Percentiles rank a stretch among this genome's conserved stretches.
phyloP scores from a whole-genome alignment of 2,113 vertebrate species.

The Thermophis baileyi region DNA sequence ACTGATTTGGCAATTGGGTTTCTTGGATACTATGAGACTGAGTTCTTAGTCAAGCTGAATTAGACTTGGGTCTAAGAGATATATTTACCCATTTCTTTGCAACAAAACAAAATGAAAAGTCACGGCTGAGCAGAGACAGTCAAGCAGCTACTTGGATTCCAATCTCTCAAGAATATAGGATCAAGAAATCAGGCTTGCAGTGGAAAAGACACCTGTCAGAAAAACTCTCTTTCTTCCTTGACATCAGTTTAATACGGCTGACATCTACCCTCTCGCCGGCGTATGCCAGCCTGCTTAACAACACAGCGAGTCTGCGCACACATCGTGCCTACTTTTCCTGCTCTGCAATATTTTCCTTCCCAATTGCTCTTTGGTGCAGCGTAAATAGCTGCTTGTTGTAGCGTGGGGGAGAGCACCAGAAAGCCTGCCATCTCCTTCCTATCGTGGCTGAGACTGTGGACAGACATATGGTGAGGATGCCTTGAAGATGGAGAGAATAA shows the following conservation, averaged over 20 bases:
- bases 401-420: background rate
- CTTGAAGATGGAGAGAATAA: no score
- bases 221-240: background rate
- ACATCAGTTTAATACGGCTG: constrained; percentile 4
- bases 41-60: background rate
- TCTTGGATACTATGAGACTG: background rate
- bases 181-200: constrained; percentile 19
- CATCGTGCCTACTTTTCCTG: background rate
- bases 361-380: background rate
- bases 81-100: background rate
- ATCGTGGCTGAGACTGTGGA: background rate
- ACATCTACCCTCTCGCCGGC: background rate
- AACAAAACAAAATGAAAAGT: background rate
- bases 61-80: background rate
- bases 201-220: constrained; percentile 17
- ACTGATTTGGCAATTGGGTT: background rate
- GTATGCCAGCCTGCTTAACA: background rate
- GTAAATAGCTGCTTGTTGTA: background rate
- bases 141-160: background rate
- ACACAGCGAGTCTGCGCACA: background rate
- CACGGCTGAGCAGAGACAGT: constrained; percentile 2
- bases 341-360: background rate
- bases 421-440: background rate
- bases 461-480: no score
- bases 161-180: constrained; percentile 14